Conservation (phyloP, 2,888 invertebrate species). For the Yponomeuta evonymella region DNA sequence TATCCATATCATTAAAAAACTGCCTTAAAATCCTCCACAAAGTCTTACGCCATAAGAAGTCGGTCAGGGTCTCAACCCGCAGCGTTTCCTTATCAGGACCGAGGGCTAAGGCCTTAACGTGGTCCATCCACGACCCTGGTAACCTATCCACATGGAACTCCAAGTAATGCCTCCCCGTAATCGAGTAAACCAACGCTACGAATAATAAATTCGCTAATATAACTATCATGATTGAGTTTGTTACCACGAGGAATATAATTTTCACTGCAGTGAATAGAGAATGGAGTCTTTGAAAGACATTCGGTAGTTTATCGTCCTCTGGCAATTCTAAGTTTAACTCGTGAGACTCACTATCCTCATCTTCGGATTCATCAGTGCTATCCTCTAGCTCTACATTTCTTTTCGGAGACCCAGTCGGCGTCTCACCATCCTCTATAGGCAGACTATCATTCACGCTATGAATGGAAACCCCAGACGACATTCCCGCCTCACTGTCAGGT, state of each 20-base stretch:
- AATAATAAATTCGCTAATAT: slow-evolving; percentile 8
- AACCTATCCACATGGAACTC: slow-evolving; percentile 8
- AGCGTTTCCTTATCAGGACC: slow-evolving; percentile 11
- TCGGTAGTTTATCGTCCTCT: not conserved
- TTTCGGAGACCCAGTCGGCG: not conserved
- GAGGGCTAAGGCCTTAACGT: slow-evolving; percentile 10
- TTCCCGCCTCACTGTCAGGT: not conserved
- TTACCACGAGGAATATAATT: not conserved
- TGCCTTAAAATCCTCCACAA: slow-evolving; percentile 13
- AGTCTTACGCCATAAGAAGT: not conserved
- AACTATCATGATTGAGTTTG: slow-evolving; percentile 9
- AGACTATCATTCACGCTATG: slow-evolving; percentile 42
- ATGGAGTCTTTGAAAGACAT: not conserved
- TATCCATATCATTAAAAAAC: slow-evolving; percentile 1
- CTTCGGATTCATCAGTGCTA: not conserved
- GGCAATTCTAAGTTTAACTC: not conserved
- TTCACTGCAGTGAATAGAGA: not conserved
- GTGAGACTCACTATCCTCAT: not conserved
- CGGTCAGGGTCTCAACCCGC: slow-evolving; percentile 10
- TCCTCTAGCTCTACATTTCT: not conserved
- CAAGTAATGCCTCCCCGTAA: slow-evolving; percentile 11
- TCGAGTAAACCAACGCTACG: not conserved
- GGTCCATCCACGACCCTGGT: slow-evolving; percentile 10
- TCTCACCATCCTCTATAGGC: not conserved
- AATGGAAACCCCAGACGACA: slow-evolving; percentile 46